Evolutionary conservation across 2,113 vertebrate species (phyloP), one percentile per base, ranked within the genome.

Genomic region (Carettochelys insculpta): DNA sequence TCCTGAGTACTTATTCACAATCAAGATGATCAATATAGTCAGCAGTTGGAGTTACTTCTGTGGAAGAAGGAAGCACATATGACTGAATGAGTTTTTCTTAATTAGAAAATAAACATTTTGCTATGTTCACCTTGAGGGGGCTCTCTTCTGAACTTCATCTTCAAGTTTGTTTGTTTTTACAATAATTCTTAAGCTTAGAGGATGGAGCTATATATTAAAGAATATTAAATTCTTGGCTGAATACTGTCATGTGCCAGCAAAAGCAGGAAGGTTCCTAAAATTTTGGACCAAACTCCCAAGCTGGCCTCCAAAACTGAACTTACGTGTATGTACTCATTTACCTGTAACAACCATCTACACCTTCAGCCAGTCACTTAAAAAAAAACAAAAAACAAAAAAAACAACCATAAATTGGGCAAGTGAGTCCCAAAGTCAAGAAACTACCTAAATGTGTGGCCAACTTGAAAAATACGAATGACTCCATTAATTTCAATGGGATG

Each of bases 291-390:
- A 77, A 25, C 92, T 94, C 88, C 82, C 80, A 93, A 85, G 14
- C 2, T 2, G 29, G 68, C 77, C 93, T 80, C 58, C 58, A 82
- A 90, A 93, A 3, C 34, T 88, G 12, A 73, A 80, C 91, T 75
- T 54, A 58, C 11, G 6, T 56, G 54, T 25, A 56, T 56, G 54
- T 25, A 56, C 25, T 25, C 3, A 19, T 61, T 79, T 92, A 58
- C 56, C 68, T 88, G 86, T 68, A 82, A 81, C 34, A 88, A 96
- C 86, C 65, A 91, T 80, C 65, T 79, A 89, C 77, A 84, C 41
- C 22, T 1, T 1, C 84, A 86, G 73, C 45, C 3, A 56, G 79
- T 38, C 3, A 45, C 50, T 17, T 79, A 73, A n/a, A n/a, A n/a
- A n/a, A n/a, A n/a, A n/a, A n/a, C n/a, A n/a, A n/a, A n/a, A n/a